Conservation (phyloP, 2,888 invertebrate genomes). For the Malachius bipustulatus region DNA sequence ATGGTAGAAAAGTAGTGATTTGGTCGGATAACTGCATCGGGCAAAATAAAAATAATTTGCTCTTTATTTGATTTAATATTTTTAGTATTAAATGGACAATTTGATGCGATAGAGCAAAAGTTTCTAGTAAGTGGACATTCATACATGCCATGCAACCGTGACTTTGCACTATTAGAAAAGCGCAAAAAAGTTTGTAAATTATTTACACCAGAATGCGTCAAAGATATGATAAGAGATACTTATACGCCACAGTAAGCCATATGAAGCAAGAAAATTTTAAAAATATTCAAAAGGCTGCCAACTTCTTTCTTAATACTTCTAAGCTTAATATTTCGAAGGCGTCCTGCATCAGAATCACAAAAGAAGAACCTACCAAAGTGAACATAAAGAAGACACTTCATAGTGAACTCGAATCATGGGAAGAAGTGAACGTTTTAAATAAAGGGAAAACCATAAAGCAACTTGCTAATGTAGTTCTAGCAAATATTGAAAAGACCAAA, state of each 20-base stretch:
- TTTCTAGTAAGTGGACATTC: background rate
- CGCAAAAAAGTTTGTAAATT: background rate
- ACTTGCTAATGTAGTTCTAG: background rate
- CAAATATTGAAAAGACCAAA: too few species aligned
- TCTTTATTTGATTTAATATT: background rate
- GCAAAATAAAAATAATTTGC: background rate
- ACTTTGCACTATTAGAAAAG: background rate
- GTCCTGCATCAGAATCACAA: background rate
- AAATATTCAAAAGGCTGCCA: background rate
- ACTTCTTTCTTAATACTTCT: background rate
- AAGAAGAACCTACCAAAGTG: background rate
- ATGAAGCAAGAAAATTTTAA: background rate
- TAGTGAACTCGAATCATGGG: conserved; percentile 2
- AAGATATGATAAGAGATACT: background rate
- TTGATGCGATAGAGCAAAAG: background rate
- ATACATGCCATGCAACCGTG: background rate
- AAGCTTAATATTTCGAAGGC: conserved; percentile 1
- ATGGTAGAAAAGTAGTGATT: background rate
- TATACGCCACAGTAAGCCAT: too few species aligned
- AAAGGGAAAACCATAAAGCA: background rate
- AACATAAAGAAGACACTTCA: background rate
- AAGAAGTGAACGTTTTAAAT: background rate
- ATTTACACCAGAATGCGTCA: background rate
- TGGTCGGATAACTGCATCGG: background rate
- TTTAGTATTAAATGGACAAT: background rate